Evolutionary conservation across 2,888 invertebrate genomes (phyloP), one percentile per base, ranked within the genome.

Genomic region (Rotaria sp.): DNA sequence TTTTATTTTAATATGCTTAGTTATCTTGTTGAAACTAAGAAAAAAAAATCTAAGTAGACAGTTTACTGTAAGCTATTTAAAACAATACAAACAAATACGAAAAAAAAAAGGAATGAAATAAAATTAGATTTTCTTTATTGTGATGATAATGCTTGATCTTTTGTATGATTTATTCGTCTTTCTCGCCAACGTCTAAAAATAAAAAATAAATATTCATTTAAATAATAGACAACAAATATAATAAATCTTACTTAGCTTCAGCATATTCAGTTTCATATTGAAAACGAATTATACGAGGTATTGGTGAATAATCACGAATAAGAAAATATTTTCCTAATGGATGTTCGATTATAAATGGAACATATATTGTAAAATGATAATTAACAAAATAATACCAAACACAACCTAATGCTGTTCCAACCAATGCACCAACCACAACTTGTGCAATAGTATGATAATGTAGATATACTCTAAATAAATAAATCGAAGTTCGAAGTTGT

Each of bases 361-460:
- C 96, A 88, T 94, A 92, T 85, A 95, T 95, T 86, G 96, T 95
- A 87, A 96, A 93, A 87, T 95, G 92, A 89, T 94, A 92, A 90
- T 95, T 95, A 67, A 95, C 95, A 85, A 95, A 90, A 87, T 93
- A 92, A 92, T 96, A 96, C 96, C 96, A 96, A 88, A 94, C 88
- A 86, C 94, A 93, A 88, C 95, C 96, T 91, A 94, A 93, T 87
- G 94, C 87, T 87, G 93, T 91, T 84, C 96, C 96, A 87, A 95
- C 92, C 52, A 95, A 87, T 55, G 93, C 93, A 86, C 96, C 96
- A 89, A 94, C 94, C 35, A 95, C 89, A 87, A 96, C 95, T 92
- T 96, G 96, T 67, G 93, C 92, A 89, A 93, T 92, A 67, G 95
- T 94, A 91, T 96, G 96, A 90, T 96, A 96, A 89, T 94, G 94